Conservation (phyloP, 1,140 invertebrate species). For the Holcopasites calliopsidis region DNA sequence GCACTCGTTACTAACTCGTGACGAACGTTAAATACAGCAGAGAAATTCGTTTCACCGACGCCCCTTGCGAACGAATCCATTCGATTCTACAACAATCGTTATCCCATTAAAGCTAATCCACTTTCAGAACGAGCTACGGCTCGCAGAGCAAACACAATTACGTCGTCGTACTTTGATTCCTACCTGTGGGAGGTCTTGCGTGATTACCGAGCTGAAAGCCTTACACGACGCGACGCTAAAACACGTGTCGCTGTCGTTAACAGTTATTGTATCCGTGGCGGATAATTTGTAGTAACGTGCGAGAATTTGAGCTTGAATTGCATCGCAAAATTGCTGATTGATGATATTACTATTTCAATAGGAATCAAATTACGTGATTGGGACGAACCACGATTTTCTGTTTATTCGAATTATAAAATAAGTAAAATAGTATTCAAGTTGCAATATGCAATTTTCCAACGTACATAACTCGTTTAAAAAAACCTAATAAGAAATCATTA, state of each 20-base stretch:
- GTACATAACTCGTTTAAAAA: too few relatives aligned
- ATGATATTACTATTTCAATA: too few relatives aligned
- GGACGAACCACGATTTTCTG: too few relatives aligned
- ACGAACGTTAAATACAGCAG: background rate
- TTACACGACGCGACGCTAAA: background rate
- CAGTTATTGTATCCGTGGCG: background rate
- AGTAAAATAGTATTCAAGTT: too few relatives aligned
- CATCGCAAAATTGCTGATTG: too few relatives aligned
- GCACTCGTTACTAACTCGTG: background rate
- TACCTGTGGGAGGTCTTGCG: background rate
- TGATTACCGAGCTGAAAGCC: too few relatives aligned
- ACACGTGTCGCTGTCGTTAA: background rate
- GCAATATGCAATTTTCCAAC: too few relatives aligned
- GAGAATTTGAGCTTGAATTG: too few relatives aligned
- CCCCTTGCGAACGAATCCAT: background rate
- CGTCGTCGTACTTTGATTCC: background rate
- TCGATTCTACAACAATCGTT: conserved; percentile 27
- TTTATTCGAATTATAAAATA: too few relatives aligned
- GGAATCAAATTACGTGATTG: too few relatives aligned
- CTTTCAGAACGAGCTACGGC: conserved; percentile 3
- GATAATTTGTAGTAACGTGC: background rate
- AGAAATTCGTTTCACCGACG: background rate
- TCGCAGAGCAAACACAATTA: conserved; percentile 23
- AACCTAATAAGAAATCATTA: too few relatives aligned
- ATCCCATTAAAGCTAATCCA: conserved; percentile 27